A percentile compares a stretch with the other conserved stretches of the same genome.
Evolutionary conservation across 2,888 invertebrate genomes (phyloP).

Genomic region (Glaucopsyche alexis): DNA sequence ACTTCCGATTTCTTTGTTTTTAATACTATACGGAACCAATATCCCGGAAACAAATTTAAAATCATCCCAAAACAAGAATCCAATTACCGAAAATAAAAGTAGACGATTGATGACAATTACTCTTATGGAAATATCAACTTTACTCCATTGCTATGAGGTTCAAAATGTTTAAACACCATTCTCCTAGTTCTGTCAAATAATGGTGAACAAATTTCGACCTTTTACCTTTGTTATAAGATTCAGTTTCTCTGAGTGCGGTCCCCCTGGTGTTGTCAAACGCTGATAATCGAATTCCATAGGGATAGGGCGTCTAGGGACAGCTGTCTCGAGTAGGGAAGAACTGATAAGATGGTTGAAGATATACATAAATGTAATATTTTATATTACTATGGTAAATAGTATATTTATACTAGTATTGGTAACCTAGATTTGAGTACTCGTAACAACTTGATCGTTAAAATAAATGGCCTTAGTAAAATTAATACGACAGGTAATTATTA

Average conservation of each 20-base stretch:
- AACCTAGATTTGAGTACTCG: too few species aligned
- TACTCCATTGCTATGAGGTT: not conserved
- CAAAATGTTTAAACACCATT: not conserved
- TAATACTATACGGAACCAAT: not conserved
- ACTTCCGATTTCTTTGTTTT: too few species aligned
- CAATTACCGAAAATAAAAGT: conserved; percentile 7
- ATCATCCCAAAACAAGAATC: conserved; percentile 13
- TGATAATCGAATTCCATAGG: conserved; percentile 10
- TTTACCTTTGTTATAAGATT: not conserved
- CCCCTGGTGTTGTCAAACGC: conserved; percentile 1
- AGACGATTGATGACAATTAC: not conserved
- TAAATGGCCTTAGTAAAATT: too few species aligned
- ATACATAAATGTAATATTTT: not conserved
- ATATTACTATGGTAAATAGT: too few species aligned
- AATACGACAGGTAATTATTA: too few species aligned
- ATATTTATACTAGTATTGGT: too few species aligned
- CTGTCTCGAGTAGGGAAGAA: not conserved
- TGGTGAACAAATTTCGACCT: not conserved
- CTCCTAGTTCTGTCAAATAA: not conserved
- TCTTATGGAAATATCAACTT: not conserved
- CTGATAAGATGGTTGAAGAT: not conserved
- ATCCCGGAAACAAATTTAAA: conserved; percentile 3
- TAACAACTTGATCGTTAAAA: too few species aligned
- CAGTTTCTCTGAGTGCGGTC: not conserved
- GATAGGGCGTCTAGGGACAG: not conserved